These are phyloP conservation scores for Elanoides forficatus DNA, from an alignment of 2,113 vertebrate genomes.

Conservation along the genomic window DNA sequence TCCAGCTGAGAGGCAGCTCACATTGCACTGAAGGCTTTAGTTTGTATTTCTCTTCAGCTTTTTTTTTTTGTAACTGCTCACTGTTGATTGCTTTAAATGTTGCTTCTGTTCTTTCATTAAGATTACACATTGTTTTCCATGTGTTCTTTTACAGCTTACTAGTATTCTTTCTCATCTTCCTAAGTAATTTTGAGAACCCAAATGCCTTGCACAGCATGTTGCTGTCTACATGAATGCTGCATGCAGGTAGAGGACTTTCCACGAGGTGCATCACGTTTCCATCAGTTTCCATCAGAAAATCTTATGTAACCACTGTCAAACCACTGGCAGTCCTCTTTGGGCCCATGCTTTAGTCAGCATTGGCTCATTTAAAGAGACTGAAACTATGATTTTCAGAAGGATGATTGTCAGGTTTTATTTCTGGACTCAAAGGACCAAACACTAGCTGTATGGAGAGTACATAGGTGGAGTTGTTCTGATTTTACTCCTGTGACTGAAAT, in stretches of 20 bases:
- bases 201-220: neutral
- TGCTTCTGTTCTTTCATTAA: neutral
- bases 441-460: neutral
- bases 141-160: neutral
- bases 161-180: neutral
- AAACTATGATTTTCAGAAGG: neutral
- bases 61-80: neutral
- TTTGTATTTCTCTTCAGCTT: neutral
- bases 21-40: neutral
- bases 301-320: neutral
- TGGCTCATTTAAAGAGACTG: neutral
- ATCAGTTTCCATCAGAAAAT: neutral
- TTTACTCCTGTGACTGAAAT: neutral
- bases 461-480: neutral
- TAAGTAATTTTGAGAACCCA: neutral
- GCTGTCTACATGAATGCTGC: neutral
- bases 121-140: neutral
- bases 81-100: neutral
- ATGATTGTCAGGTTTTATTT: neutral
- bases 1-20: neutral
- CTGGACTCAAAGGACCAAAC: neutral
- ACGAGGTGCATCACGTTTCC: accelerated
- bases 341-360: neutral
- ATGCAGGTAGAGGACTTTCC: neutral
- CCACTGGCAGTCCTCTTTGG: neutral